Percentiles rank a stretch among this genome's conserved stretches.
phyloP scores from a whole-genome alignment of 2,797 vertebrate species.

The Dipus sagitta region DNA sequence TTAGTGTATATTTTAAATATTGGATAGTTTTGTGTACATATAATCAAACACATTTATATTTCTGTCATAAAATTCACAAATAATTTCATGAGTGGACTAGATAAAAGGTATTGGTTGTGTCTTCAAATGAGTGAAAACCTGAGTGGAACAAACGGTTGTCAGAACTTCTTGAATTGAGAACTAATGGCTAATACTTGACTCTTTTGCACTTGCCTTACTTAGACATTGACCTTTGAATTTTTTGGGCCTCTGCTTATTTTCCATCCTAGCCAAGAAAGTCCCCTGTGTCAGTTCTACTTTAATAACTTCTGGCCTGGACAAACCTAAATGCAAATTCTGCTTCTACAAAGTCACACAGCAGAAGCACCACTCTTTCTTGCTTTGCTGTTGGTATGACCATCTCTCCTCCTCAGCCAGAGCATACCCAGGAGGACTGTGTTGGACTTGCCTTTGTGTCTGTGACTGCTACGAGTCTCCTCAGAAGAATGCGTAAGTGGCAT shows the following conservation, averaged over 20 bases:
- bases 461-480: neutral
- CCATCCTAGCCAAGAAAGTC: neutral
- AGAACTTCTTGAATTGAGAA: conserved; percentile 38
- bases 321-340: neutral
- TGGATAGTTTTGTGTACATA: neutral
- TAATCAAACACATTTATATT: neutral
- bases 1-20: neutral
- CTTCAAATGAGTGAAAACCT: neutral
- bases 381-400: accelerated
- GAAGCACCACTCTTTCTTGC: neutral
- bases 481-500: neutral
- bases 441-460: neutral
- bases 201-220: neutral
- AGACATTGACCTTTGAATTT: neutral
- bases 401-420: neutral
- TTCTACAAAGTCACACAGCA: neutral
- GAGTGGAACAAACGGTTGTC: neutral
- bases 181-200: neutral
- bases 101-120: neutral
- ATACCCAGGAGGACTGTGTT: neutral
- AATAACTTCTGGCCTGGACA: neutral
- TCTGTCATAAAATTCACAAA: neutral
- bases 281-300: neutral
- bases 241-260: neutral
- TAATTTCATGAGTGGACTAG: neutral